Percentiles rank a stretch among this genome's conserved stretches.
Conservation (phyloP, 2,888 invertebrate genomes). For the Aelia acuminata region DNA sequence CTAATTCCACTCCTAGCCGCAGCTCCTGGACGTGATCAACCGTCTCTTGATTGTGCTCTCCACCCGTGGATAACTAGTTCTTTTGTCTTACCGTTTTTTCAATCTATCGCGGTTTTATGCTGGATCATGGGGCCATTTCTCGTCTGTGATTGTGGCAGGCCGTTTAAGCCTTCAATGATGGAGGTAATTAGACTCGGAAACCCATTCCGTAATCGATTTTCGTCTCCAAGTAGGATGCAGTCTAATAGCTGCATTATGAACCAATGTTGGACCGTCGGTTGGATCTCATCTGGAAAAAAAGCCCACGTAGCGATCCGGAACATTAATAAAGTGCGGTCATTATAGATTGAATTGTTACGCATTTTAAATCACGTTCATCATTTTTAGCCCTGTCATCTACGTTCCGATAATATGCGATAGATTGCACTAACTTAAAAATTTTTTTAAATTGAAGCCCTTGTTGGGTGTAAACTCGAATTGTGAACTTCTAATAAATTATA, state of each 20-base stretch:
- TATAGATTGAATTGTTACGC: not conserved
- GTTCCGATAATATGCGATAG: too few relatives aligned
- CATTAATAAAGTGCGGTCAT: not conserved
- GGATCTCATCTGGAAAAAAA: not conserved
- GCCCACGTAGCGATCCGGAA: not conserved
- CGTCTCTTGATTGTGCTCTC: not conserved
- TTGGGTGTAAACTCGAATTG: too few relatives aligned
- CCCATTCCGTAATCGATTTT: slow-evolving; percentile 39
- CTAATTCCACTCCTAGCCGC: slow-evolving; percentile 43
- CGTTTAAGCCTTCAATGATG: slow-evolving; percentile 18
- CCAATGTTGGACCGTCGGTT: not conserved
- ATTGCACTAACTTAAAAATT: too few relatives aligned
- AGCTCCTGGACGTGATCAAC: slow-evolving; percentile 44
- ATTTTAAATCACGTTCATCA: not conserved
- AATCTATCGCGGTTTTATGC: slow-evolving; percentile 40
- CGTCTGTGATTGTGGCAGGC: slow-evolving; percentile 28
- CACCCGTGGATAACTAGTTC: not conserved
- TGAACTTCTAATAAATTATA: too few relatives aligned
- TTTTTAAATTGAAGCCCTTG: too few relatives aligned
- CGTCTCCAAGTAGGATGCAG: not conserved
- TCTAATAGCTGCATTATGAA: not conserved
- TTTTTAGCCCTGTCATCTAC: too few relatives aligned
- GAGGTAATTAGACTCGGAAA: slow-evolving; percentile 20
- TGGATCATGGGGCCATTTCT: slow-evolving; percentile 28
- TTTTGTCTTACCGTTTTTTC: slow-evolving; percentile 45